Evolutionary conservation across 2,113 vertebrate species (phyloP).

Genomic region (Typhlomys cinereus): DNA sequence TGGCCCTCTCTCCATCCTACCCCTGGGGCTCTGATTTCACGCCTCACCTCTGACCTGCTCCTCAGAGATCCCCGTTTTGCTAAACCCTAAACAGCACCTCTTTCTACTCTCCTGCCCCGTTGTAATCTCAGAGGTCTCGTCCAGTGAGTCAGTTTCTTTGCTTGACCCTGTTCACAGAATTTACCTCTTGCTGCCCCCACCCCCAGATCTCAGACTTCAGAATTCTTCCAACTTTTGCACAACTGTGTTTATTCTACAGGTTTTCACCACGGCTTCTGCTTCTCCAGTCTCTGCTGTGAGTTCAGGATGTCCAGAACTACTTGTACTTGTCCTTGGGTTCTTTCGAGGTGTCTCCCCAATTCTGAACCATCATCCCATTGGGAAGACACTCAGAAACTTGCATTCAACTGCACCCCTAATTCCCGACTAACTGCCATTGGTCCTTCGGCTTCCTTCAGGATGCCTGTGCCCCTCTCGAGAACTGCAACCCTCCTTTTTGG

Average conservation of each 20-base stretch:
- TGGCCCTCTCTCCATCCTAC: too few relatives aligned
- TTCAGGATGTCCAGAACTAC: background rate
- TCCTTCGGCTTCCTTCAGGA: background rate
- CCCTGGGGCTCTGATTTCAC: background rate
- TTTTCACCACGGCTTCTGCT: background rate
- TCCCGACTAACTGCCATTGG: background rate
- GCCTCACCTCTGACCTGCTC: too few relatives aligned
- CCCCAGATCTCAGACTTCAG: background rate
- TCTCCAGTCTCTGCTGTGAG: background rate
- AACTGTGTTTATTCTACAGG: background rate
- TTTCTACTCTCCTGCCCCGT: background rate
- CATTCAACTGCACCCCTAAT: background rate
- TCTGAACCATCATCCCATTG: background rate
- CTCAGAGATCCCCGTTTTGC: background rate
- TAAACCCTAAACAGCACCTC: background rate
- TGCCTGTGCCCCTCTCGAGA: background rate
- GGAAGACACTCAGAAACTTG: background rate
- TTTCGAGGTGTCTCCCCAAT: background rate
- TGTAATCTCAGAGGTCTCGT: background rate
- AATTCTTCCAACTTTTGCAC: background rate
- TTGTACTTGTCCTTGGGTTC: background rate
- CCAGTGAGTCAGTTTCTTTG: background rate
- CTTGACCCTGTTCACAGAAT: background rate
- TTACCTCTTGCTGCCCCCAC: background rate
- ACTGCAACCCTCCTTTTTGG: background rate